Conservation (phyloP, 2,797 vertebrate genomes). For the Acrossocheilus wenchowensis region DNA sequence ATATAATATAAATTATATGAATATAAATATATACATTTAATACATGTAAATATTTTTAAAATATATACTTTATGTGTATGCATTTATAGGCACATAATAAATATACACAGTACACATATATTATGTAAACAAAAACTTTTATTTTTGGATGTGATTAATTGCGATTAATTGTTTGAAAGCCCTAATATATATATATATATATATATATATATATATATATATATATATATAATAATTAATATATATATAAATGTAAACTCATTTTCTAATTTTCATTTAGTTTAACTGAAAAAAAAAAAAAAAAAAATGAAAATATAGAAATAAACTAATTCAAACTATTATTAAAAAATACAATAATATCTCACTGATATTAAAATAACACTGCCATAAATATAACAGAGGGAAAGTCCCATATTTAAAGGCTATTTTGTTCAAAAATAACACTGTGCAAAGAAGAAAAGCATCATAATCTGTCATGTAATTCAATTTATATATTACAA, state of each 20-base stretch:
- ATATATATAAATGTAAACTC: neutral
- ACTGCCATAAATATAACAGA: neutral
- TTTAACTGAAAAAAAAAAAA: neutral
- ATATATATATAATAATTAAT: too few relatives aligned
- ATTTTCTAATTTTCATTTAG: neutral
- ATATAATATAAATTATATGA: neutral
- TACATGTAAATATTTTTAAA: neutral
- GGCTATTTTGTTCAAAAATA: neutral
- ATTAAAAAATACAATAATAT: neutral
- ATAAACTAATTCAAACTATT: neutral
- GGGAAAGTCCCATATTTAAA: neutral
- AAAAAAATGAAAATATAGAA: too few relatives aligned
- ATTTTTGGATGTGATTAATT: too few relatives aligned
- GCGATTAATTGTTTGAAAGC: too few relatives aligned
- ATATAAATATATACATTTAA: neutral
- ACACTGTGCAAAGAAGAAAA: neutral
- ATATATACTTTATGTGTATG: too few relatives aligned
- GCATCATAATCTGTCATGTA: neutral
- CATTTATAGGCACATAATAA: too few relatives aligned
- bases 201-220: neutral
- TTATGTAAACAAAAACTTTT: too few relatives aligned
- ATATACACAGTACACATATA: too few relatives aligned
- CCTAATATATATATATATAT: too few relatives aligned
- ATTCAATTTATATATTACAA: neutral
- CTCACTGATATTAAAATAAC: neutral